Evolutionary conservation across 1,140 invertebrate species (phyloP).

Genomic region (Drosophila pallidifrons): DNA sequence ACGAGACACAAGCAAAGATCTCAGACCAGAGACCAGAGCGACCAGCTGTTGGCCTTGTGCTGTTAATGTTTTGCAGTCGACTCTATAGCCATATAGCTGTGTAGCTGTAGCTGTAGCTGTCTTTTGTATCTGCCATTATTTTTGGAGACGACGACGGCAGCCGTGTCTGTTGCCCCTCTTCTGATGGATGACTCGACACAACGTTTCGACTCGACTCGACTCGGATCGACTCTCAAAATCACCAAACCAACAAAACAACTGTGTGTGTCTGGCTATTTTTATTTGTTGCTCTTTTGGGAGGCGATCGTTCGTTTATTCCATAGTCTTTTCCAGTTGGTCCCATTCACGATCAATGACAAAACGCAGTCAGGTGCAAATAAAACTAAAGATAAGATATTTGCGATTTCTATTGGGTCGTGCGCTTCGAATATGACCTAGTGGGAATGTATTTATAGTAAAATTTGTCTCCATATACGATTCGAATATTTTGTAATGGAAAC

Average conservation of each 20-base stretch:
- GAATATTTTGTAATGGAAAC: not conserved
- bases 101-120: constrained; percentile 25
- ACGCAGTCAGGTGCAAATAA: constrained; percentile 40
- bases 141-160: constrained; percentile 48
- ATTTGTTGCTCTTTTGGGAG: constrained; percentile 32
- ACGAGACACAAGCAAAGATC: constrained; percentile 24
- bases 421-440: constrained; percentile 1
- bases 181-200: constrained; percentile 55
- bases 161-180: constrained; percentile 43
- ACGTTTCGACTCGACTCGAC: constrained; percentile 16
- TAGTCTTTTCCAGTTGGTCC: constrained; percentile 36
- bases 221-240: constrained; percentile 40
- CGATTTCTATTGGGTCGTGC: not conserved
- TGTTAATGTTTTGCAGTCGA: constrained; percentile 56
- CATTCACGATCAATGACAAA: constrained; percentile 41
- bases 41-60: constrained; percentile 68
- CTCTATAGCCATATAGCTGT: too few species aligned
- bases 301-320: constrained; percentile 12
- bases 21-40: constrained; percentile 45
- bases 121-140: constrained; percentile 60
- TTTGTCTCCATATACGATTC: not conserved
- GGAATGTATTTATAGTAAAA: not conserved
- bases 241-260: constrained; percentile 49
- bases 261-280: constrained; percentile 43
- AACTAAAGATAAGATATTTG: not conserved